Evolutionary conservation across 2,797 vertebrate genomes (phyloP).

Genomic region (Syndactyla subalaris): DNA sequence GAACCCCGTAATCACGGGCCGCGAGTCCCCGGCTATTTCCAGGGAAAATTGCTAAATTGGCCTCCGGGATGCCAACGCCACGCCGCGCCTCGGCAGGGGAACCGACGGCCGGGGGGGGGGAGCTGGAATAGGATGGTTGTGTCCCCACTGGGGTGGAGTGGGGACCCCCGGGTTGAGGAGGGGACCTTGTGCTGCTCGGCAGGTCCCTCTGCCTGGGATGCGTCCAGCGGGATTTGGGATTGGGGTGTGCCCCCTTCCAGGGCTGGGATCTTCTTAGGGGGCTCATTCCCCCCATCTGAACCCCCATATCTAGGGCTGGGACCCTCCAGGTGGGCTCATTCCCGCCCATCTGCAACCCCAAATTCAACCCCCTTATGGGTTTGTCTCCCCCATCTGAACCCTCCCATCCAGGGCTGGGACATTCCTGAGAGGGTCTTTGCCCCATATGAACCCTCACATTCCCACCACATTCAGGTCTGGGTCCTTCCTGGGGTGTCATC

Average conservation of each 20-base stretch:
- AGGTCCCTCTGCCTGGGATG: neutral
- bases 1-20: slow-evolving; percentile 53
- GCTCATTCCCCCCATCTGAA: neutral
- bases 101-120: neutral
- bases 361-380: neutral
- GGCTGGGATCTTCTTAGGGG: neutral
- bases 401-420: no score
- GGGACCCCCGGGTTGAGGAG: neutral
- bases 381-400: no score
- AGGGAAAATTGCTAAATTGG: slow-evolving; percentile 19
- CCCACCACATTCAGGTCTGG: neutral
- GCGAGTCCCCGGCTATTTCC: slow-evolving; percentile 53
- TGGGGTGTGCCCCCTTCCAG: neutral
- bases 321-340: neutral
- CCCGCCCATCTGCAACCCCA: neutral
- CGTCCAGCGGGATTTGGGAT: rapidly evolving
- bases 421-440: no score
- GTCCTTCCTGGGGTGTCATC: neutral
- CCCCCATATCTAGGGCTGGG: neutral
- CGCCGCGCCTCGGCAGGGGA: neutral
- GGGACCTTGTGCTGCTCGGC: rapidly evolving
- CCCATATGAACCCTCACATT: no score
- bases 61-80: slow-evolving; percentile 16
- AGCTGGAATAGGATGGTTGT: neutral
- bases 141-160: neutral